Evolutionary conservation across 2,888 invertebrate genomes (phyloP).

Genomic region (Torymus aiolomorphi): DNA sequence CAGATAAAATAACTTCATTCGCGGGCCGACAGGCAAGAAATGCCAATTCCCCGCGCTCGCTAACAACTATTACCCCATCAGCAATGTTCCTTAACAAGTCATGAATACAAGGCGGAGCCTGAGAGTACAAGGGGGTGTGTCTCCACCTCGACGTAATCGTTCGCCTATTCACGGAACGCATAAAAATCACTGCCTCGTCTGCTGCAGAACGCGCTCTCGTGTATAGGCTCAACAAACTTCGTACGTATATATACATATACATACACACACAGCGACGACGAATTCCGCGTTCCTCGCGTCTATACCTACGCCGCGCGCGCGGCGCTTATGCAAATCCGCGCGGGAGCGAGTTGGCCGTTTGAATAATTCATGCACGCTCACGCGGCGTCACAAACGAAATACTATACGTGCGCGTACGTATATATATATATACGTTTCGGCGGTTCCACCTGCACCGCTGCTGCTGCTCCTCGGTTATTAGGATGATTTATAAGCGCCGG

Average conservation of each 20-base stretch:
- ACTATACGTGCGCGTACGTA: background rate
- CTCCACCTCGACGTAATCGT: no score
- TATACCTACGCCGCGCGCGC: no score
- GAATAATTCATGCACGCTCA: constrained; percentile 46
- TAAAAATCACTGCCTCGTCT: constrained; percentile 5
- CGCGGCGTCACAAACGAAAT: constrained; percentile 29
- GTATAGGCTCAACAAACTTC: background rate
- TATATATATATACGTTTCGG: background rate
- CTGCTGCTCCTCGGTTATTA: constrained; percentile 43
- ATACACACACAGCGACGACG: background rate
- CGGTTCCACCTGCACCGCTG: constrained; percentile 26
- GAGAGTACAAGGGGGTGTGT: no score
- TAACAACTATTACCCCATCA: no score
- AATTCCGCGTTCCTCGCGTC: constrained; percentile 7
- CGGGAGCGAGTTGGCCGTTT: constrained; percentile 43
- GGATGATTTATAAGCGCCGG: constrained; percentile 47
- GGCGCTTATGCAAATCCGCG: constrained; percentile 40
- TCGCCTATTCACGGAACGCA: background rate
- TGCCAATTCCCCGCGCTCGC: no score
- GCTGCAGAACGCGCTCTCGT: background rate
- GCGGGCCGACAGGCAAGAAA: no score
- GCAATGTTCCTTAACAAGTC: no score
- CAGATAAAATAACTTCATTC: no score
- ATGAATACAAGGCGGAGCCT: no score
- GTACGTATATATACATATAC: background rate